Percentiles rank a stretch among this genome's conserved stretches.
Evolutionary conservation across 2,888 invertebrate species (phyloP).

Genomic region (Venusia cambrica): DNA sequence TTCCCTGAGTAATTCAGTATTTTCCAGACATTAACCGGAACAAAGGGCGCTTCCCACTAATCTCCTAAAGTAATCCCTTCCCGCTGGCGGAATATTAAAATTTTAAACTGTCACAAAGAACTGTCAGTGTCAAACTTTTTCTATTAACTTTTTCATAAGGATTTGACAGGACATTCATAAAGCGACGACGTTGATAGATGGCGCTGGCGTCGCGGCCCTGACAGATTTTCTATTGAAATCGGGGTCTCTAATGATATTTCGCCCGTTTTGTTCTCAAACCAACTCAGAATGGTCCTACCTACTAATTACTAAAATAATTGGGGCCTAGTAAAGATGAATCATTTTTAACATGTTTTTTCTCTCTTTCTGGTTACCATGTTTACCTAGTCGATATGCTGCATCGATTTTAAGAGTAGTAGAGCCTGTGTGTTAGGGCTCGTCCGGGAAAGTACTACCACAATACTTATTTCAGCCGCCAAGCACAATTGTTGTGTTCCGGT

Average conservation of each 20-base stretch:
- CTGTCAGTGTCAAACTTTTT: constrained; percentile 74
- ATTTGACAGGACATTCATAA: constrained; percentile 75
- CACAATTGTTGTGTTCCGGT: no score
- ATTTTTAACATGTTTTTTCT: no score
- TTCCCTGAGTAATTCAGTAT: no score
- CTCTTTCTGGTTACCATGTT: no score
- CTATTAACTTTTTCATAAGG: constrained; percentile 76
- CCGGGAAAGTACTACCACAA: no score
- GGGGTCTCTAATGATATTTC: constrained; percentile 30
- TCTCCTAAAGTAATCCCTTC: constrained; percentile 38
- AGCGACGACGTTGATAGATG: constrained; percentile 67
- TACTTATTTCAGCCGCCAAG: no score
- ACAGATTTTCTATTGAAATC: constrained; percentile 29
- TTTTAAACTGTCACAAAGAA: constrained; percentile 59
- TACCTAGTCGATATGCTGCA: no score
- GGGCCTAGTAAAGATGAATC: no score
- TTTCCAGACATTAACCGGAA: constrained; percentile 22
- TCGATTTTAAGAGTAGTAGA: no score
- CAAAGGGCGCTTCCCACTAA: constrained; percentile 23
- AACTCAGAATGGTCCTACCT: background rate
- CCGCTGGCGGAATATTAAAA: constrained; percentile 60
- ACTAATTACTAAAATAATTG: background rate
- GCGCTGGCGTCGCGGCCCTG: constrained; percentile 30
- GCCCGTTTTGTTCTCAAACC: constrained; percentile 21
- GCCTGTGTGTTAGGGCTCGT: no score